Conservation (phyloP, 2,888 invertebrate genomes). For the Macrosiphum euphorbiae region DNA sequence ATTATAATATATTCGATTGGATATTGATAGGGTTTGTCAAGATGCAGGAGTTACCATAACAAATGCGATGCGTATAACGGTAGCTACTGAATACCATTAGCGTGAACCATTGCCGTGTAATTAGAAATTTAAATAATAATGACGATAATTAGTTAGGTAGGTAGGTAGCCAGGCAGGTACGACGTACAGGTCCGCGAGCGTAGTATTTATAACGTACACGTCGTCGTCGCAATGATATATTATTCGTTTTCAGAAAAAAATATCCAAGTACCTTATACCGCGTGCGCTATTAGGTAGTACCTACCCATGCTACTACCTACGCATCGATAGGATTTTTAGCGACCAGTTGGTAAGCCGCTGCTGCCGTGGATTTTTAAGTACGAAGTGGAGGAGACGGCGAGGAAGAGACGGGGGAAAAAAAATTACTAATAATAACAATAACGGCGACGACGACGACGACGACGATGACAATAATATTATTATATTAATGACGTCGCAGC, state of each 20-base stretch:
- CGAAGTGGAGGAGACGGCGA: neutral
- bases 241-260: neutral
- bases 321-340: neutral
- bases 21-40: neutral
- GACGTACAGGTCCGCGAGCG: neutral
- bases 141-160: neutral
- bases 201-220: neutral
- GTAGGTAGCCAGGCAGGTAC: neutral
- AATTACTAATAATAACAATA: neutral
- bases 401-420: neutral
- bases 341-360: neutral
- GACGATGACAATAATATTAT: neutral
- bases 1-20: no score
- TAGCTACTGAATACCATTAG: conserved; percentile 30
- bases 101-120: conserved; percentile 39
- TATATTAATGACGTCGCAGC: neutral
- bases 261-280: neutral
- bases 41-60: neutral
- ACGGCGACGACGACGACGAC: neutral
- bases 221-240: neutral
- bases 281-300: neutral
- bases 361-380: neutral
- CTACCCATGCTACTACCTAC: neutral
- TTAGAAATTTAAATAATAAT: conserved; percentile 49
- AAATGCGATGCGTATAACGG: conserved; percentile 19